These are phyloP conservation scores for Passer domesticus DNA, from an alignment of 2,113 vertebrate species.

Conservation along the genomic window DNA sequence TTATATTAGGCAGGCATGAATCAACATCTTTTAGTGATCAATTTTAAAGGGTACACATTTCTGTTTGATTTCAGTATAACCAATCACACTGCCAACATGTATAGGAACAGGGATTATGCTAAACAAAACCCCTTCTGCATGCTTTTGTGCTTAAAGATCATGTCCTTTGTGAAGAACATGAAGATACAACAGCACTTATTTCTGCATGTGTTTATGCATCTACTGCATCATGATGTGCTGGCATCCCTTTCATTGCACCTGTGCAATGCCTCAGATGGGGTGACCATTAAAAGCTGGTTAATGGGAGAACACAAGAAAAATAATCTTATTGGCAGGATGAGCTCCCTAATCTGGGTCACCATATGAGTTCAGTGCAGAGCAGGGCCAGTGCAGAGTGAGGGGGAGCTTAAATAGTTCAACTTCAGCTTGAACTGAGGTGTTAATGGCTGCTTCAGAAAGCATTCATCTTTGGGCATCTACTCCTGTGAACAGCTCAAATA, in stretches of 20 bases:
- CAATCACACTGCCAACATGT: background rate
- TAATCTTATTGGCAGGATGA: background rate
- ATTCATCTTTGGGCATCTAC: background rate
- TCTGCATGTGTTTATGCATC: background rate
- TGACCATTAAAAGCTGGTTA: background rate
- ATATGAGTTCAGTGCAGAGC: background rate
- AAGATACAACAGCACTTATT: background rate
- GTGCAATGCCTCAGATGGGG: background rate
- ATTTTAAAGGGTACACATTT: background rate
- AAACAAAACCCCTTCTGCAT: background rate
- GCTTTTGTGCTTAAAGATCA: background rate
- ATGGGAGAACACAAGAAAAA: background rate
- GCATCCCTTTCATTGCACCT: background rate
- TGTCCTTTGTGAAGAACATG: background rate
- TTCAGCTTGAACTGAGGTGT: background rate
- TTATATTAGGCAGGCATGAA: background rate
- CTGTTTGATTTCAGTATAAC: background rate
- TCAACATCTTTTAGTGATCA: background rate
- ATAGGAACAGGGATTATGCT: background rate
- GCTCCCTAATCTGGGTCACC: background rate
- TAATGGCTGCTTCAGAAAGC: background rate
- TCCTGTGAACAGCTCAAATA: background rate
- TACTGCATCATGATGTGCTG: background rate
- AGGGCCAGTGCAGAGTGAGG: background rate
- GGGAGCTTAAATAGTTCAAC: background rate